phyloP scores from a whole-genome alignment of 2,113 vertebrate species.

The Bubo scandiacus region DNA sequence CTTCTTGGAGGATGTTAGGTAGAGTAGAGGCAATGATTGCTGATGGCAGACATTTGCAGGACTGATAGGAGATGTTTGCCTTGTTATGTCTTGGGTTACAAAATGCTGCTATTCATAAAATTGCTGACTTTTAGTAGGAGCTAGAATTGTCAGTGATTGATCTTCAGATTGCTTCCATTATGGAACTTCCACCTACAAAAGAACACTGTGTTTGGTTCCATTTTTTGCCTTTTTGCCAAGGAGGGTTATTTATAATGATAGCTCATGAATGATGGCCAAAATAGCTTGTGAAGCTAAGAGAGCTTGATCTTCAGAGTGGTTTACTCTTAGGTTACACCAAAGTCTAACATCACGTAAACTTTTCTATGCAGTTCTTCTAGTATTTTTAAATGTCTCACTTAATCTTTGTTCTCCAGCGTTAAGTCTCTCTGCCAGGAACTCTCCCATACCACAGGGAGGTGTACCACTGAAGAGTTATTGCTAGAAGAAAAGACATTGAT shows the following conservation, averaged over 20 bases:
- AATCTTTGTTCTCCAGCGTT: background rate
- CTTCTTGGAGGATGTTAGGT: background rate
- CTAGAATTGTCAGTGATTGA: background rate
- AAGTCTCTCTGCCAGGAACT: background rate
- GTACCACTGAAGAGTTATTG: background rate
- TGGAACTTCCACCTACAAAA: background rate
- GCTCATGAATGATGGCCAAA: background rate
- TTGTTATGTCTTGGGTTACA: background rate
- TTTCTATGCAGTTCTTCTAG: background rate
- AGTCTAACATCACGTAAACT: background rate
- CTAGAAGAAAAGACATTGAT: background rate
- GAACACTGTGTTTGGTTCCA: background rate
- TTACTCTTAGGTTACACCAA: background rate
- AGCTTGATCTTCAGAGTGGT: background rate
- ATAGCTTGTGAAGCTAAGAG: background rate
- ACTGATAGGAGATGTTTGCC: background rate
- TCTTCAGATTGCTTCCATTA: background rate
- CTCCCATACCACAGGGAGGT: background rate
- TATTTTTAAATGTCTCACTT: background rate
- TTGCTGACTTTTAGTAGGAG: background rate
- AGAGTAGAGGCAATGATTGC: background rate
- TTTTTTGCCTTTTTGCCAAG: background rate
- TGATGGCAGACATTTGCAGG: background rate
- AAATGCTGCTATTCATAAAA: background rate
- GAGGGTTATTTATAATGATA: background rate